These are phyloP conservation scores for Leptodactylus fallax DNA, from an alignment of 2,797 vertebrate species.

Conservation along the genomic window DNA sequence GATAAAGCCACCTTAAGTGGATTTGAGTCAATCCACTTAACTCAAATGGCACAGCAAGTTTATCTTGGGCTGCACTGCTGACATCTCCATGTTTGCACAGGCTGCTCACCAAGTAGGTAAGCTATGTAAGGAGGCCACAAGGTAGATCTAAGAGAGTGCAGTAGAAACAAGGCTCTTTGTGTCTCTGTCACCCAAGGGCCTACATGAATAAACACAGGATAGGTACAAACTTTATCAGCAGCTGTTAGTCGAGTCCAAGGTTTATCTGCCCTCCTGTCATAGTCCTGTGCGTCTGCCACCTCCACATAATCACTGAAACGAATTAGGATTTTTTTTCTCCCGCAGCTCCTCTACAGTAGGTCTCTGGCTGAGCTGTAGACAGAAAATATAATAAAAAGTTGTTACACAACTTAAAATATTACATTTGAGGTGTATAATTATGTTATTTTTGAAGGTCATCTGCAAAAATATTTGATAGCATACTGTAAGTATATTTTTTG, in stretches of 20 bases:
- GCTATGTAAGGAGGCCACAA: too few relatives aligned
- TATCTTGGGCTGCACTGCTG: too few relatives aligned
- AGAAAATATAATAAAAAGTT: constrained; percentile 25
- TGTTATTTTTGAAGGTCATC: too few relatives aligned
- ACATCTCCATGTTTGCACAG: too few relatives aligned
- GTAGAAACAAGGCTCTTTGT: background rate
- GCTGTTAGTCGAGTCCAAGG: constrained; percentile 97
- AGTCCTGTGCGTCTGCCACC: constrained; percentile 94
- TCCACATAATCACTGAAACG: constrained; percentile 98
- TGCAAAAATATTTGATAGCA: too few relatives aligned
- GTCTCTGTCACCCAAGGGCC: background rate
- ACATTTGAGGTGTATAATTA: too few relatives aligned
- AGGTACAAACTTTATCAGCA: constrained; percentile 88
- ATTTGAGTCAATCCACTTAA: too few relatives aligned
- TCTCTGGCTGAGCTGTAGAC: constrained; percentile 90
- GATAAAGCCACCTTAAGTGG: too few relatives aligned
- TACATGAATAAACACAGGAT: background rate
- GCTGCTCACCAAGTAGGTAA: too few relatives aligned
- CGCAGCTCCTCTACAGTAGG: constrained; percentile 96
- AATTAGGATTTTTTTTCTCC: constrained; percentile 95
- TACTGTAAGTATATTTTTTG: too few relatives aligned
- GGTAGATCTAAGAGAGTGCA: background rate
- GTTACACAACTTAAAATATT: too few relatives aligned
- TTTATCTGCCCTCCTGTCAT: constrained; percentile 94
- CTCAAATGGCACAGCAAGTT: too few relatives aligned